A percentile compares a stretch with the other conserved stretches of the same genome.
phyloP scores from a whole-genome alignment of 2,888 invertebrate species.

The Mimumesa dahlbomi region DNA sequence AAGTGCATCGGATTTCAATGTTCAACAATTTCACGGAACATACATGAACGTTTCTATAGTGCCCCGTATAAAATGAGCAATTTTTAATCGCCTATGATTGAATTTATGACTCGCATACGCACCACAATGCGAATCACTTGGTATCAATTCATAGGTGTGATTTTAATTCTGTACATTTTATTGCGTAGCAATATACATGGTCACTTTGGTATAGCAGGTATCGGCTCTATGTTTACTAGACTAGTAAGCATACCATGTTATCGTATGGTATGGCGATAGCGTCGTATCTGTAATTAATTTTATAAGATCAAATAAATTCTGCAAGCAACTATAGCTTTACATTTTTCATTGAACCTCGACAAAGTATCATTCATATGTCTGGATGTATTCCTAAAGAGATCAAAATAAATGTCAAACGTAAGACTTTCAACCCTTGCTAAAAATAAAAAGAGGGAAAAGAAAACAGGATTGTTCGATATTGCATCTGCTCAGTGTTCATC shows the following conservation, averaged over 20 bases:
- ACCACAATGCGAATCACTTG: conserved; percentile 69
- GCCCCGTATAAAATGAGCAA: conserved; percentile 52
- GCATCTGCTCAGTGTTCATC: no score
- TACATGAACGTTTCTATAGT: background rate
- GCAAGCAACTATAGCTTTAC: conserved; percentile 64
- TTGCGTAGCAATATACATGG: conserved; percentile 38
- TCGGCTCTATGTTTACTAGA: conserved; percentile 42
- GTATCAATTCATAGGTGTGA: conserved; percentile 57
- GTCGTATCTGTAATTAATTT: conserved; percentile 75
- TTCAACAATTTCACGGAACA: background rate
- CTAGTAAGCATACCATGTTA: conserved; percentile 49
- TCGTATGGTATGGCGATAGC: conserved; percentile 48
- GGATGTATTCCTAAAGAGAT: no score
- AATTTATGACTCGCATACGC: conserved; percentile 69
- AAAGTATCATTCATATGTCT: background rate
- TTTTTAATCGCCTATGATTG: conserved; percentile 58
- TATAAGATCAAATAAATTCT: conserved; percentile 77
- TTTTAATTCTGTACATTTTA: conserved; percentile 41
- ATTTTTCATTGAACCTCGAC: conserved; percentile 2
- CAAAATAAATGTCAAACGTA: no score
- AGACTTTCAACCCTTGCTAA: no score
- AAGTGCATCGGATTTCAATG: background rate
- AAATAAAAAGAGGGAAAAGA: no score
- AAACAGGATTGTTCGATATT: no score
- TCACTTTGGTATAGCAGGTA: conserved; percentile 60